Base-by-base conservation (phyloP, 2,113 vertebrate genomes). In the Lepus europaeus region DNA sequence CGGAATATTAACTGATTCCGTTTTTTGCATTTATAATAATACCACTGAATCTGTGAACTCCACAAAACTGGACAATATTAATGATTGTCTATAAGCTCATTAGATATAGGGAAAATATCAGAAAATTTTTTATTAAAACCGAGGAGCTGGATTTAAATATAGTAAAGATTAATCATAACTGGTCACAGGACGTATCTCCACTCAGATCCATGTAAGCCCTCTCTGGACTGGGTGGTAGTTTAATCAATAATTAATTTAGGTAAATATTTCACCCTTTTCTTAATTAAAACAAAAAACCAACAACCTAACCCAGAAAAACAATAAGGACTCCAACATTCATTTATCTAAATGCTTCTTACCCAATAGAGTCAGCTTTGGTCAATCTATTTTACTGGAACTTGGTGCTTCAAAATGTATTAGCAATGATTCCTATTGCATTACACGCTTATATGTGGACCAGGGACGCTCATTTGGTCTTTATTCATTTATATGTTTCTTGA, bases 351-450 rank as follows among this genome's bases (percentile, higher is more conserved):
- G 73, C 25, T 81, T 72, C 66, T 85, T 80, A n/a, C 10, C 51
- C 73, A n/a, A 49, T 72, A 72, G 29, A 19, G 20, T 83, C 66
- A 63, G 33, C n/a, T 89, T 79, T 39, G 63, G 80, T 59, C 56
- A n/a, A 61, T 45, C 36, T 9, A 61, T 70, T 59, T 90, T 36
- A 59, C 92, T 61, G 20, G 64, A 74, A 85, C 9, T 49, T 33
- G 5, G 63, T 7, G 73, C 64, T 92, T 70, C 69, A 61, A 94
- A 95, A 82, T 27, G 10, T 33, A 85, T 74, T 61, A 88, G 85
- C 19, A 70, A 81, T 6, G 56, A 73, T 81, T 87, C 85, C 76
- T 61, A 39, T 36, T 80, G 39, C 10, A 45, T 72, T 66, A 86
- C 39, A 68, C 5, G 25, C 25, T n/a, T 22, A 5, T 59, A n/a